These are phyloP conservation scores for Drosophila monieri DNA, from an alignment of 2,888 invertebrate species.

Conservation along the genomic window DNA sequence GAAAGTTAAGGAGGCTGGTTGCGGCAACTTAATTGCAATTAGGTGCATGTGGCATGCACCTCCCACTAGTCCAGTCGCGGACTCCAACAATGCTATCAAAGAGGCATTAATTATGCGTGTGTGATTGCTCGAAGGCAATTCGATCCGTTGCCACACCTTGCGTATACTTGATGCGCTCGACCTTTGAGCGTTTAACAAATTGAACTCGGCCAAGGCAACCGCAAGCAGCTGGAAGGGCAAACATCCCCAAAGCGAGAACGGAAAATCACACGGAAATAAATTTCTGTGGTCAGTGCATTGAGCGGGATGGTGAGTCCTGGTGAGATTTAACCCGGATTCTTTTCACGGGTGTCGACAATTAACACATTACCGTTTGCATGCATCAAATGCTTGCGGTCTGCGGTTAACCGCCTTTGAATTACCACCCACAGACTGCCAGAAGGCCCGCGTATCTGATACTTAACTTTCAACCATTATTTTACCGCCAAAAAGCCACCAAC, in stretches of 20 bases:
- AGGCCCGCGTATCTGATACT: slow-evolving; percentile 12
- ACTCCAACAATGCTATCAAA: slow-evolving; percentile 38
- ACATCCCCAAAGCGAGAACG: slow-evolving; percentile 6
- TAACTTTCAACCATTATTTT: slow-evolving; percentile 33
- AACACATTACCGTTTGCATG: slow-evolving; percentile 50
- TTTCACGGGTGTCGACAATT: slow-evolving; percentile 51
- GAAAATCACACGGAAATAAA: slow-evolving; percentile 30
- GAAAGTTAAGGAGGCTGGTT: slow-evolving; percentile 20
- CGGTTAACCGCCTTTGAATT: slow-evolving; percentile 57
- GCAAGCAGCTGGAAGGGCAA: slow-evolving; percentile 56
- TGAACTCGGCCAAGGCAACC: slow-evolving; percentile 55
- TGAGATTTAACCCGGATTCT: slow-evolving; percentile 22
- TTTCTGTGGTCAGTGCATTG: slow-evolving; percentile 24
- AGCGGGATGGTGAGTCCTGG: slow-evolving; percentile 7
- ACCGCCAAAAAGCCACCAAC: slow-evolving; percentile 27
- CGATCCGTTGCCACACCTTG: slow-evolving; percentile 19
- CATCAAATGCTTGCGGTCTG: slow-evolving; percentile 73
- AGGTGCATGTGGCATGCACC: slow-evolving; percentile 43
- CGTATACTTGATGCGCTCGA: slow-evolving; percentile 14
- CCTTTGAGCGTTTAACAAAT: slow-evolving; percentile 41
- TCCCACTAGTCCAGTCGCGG: background rate
- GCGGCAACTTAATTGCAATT: slow-evolving; percentile 68
- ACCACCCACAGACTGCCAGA: background rate
- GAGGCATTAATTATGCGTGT: slow-evolving; percentile 40
- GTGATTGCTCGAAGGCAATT: slow-evolving; percentile 38